A percentile compares a stretch with the other conserved stretches of the same genome.
phyloP scores from a whole-genome alignment of 2,113 vertebrate species.

The Hepsetus odoe region DNA sequence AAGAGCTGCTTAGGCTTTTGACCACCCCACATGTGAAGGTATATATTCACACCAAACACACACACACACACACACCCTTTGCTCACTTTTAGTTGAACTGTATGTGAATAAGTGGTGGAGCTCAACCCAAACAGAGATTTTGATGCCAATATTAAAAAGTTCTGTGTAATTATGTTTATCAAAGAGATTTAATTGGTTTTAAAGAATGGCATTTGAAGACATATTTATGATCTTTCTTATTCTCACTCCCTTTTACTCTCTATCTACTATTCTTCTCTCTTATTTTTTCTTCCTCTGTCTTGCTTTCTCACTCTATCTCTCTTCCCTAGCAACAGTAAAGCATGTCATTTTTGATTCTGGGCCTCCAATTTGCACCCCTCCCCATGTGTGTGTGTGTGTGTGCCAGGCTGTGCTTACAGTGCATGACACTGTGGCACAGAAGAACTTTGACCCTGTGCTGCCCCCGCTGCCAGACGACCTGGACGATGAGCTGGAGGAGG shows the following conservation, averaged over 20 bases:
- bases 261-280: background rate
- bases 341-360: background rate
- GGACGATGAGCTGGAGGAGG: conserved; percentile 89
- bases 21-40: conserved; percentile 92
- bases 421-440: conserved; percentile 93
- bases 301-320: background rate
- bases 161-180: conserved; percentile 40
- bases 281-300: background rate
- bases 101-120: background rate
- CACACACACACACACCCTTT: conserved; percentile 1
- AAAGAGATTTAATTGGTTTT: conserved; percentile 4
- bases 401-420: conserved; percentile 88
- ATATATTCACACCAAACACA: conserved; percentile 39
- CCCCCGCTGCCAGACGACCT: conserved; percentile 88
- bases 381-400: background rate
- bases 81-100: background rate
- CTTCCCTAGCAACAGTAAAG: conserved; percentile 10
- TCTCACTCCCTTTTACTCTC: background rate
- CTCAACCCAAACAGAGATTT: background rate
- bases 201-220: conserved; percentile 26
- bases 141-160: conserved; percentile 11
- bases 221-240: conserved; percentile 12
- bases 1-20: conserved; percentile 86
- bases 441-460: conserved; percentile 92
- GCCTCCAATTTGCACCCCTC: conserved; percentile 2